These are phyloP conservation scores for Sardinella longiceps DNA, from an alignment of 2,797 vertebrate genomes.

Conservation along the genomic window DNA sequence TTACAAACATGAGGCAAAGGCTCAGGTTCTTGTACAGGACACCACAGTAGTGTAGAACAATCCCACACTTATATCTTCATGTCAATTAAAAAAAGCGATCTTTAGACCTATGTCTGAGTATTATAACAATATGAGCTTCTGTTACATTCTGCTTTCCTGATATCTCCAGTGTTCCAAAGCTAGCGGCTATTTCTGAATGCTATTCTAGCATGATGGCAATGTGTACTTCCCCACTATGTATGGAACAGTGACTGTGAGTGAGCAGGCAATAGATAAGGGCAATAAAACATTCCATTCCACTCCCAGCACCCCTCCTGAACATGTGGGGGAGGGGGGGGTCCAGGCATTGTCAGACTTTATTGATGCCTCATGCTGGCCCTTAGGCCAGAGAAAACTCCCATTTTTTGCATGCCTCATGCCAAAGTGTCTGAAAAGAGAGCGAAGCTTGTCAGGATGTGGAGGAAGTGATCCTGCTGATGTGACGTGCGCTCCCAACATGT, in stretches of 20 bases:
- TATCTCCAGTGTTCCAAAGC: not conserved
- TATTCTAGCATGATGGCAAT: not conserved
- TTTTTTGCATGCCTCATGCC: not conserved
- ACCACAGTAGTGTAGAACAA: too few relatives aligned
- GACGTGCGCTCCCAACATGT: not conserved
- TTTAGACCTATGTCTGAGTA: too few relatives aligned
- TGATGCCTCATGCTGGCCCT: not conserved
- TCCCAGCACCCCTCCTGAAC: not conserved
- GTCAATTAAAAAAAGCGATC: too few relatives aligned
- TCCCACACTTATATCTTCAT: too few relatives aligned
- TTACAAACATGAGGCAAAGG: too few relatives aligned
- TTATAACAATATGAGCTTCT: too few relatives aligned
- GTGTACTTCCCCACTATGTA: not conserved
- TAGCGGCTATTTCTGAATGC: not conserved
- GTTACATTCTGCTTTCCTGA: too few relatives aligned
- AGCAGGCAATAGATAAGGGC: not conserved
- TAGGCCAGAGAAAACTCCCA: not conserved
- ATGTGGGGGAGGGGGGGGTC: not conserved
- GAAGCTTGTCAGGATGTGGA: not conserved
- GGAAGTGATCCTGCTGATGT: constrained; percentile 1
- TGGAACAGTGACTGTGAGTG: not conserved
- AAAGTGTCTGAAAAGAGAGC: not conserved
- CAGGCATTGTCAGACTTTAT: not conserved
- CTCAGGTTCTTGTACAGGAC: too few relatives aligned
- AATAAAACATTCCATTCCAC: not conserved